Base-by-base conservation (phyloP, 1,140 invertebrate species). In the Meloidogyne floridensis region DNA sequence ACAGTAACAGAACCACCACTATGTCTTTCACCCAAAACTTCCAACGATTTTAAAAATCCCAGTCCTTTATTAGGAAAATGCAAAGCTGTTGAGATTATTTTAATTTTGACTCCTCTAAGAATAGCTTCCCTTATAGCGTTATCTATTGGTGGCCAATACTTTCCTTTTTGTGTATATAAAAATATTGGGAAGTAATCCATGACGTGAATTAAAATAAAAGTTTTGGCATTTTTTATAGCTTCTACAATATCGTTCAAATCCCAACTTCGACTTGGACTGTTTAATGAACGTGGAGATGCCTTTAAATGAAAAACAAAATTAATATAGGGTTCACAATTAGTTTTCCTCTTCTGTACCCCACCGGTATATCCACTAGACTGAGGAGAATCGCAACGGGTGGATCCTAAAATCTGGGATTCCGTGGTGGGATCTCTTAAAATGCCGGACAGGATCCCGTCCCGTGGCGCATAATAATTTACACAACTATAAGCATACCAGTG, bases 141-240 rank as follows among this genome's bases (percentile, higher is more conserved):
- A 90, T 99, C 96, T 84, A 99, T 97, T 6, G 93, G 91, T 0
- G 95, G 94, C 96, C 96, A 98, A 91, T 93, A 87, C 83, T 73
- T 72, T 75, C 81, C 72, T n/a, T 90, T 84, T 70, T 90, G 82
- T 32, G 82, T 92, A 85, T 94, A 95, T 72, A 95, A 92, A 54
- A 93, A 93, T n/a, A 94, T 90, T 0, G 96, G 96, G 83, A 94
- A 93, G 90, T 98, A 98, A 91, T 98, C 96, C 97, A 98, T 99
- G 0, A 98, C 96, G 72, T 96, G 93, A 79, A 99, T 94, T 89
- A 97, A 94, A 73, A 98, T 92, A 90, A 95, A 97, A 69, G 89
- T 93, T 83, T 95, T 93, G 0, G 97, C 96, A 32, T 92, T 92
- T 32, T 93, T 89, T 51, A 99, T 97, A 2, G 94, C 93, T 87